Base-by-base conservation (phyloP, 2,888 invertebrate species). In the Drosophila anomalipes region DNA sequence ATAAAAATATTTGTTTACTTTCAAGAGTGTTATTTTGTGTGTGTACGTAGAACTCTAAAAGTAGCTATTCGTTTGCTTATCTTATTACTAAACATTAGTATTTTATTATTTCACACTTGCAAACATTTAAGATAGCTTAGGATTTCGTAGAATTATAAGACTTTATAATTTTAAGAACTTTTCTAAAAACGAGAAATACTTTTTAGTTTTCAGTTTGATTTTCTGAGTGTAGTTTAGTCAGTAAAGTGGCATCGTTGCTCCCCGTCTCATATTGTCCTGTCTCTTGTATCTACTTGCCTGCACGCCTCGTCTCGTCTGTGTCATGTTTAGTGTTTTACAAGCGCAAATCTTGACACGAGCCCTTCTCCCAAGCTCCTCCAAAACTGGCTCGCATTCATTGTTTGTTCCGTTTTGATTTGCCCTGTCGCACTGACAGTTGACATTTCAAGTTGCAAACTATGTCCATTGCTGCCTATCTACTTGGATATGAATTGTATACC, bases 281-380 rank as follows among this genome's bases (percentile, higher is more conserved):
- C n/a, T 19, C 28, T 16, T 47, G 22, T 26, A 26, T 9, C 22
- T 9, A 26, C 16, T 26, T 16, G 32, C 14, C 47, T 26, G n/a
- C 14, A 51, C n/a, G 32, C 35, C 57, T 53, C 51, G 41, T 39
- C 60, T 61, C 37, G 47, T 51, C 67, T 57, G 56, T 78, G 75
- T 67, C 78, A 72, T 63, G 81, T 84, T 87, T 87, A 90, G 88
- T 85, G 82, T 82, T 88, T 74, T 82, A 89, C 85, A 84, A 87
- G 90, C 71, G 70, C 69, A 89, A 81, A 89, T 86, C 84, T 81
- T 81, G 83, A 75, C 89, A 75, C 70, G 69, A 70, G 61, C 54
- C 63, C 76, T 60, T 68, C 60, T 65, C 51, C 71, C 47, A 47
- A 74, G 58, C 61, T 51, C 37, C 63, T 61, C 16, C 63, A 39